Evolutionary conservation across 1,140 invertebrate genomes (phyloP), one percentile per base, ranked within the genome.

Genomic region (Lineus longissimus): DNA sequence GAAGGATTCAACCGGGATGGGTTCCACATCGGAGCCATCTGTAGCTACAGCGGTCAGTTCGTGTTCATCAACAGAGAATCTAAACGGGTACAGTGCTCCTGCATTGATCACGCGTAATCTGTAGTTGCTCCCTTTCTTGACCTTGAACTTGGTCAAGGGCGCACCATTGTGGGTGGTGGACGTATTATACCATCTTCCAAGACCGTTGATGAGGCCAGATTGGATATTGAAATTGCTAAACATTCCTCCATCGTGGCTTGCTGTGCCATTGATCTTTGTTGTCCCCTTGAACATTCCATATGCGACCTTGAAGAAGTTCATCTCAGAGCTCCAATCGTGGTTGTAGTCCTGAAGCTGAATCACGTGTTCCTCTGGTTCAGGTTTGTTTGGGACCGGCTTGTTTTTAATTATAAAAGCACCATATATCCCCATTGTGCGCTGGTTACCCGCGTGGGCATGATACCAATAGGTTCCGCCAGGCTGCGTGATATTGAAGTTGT

Each of bases 371-470:
- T 86, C 77, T 19, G 11, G 11, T 11, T 11, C 40, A 13, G 19
- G 11, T 43, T 43, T 43, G 11, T 11, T 11, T 66, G 86, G 84
- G 0, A 89, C 84, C 0, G 90, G 84, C 75, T 91, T 88, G 2
- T 91, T 85, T 0, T 94, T 88, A 25, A 94, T 87, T 22, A 93
- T 79, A 0, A 89, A 81, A 0, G 92, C 92, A 63, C 40, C 40
- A 89, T 90, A 0, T 88, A 85, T 0, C 11, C 92, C 92, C 71
- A 94, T 92, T 7, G 88, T 87, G 25, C 91, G 77, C 80, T 94
- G 92, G 76, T 91, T 86, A 17, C 91, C 91, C 15, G 90, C 88
- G 73, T 95, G 93, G 1, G 92, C 89, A 77, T 96, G 93, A 88
- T 90, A 95, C 79, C 92, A 95, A 79, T 94, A 90, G 0, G 92